Conservation (phyloP, 2,113 vertebrate species). For the Larimichthys crocea region DNA sequence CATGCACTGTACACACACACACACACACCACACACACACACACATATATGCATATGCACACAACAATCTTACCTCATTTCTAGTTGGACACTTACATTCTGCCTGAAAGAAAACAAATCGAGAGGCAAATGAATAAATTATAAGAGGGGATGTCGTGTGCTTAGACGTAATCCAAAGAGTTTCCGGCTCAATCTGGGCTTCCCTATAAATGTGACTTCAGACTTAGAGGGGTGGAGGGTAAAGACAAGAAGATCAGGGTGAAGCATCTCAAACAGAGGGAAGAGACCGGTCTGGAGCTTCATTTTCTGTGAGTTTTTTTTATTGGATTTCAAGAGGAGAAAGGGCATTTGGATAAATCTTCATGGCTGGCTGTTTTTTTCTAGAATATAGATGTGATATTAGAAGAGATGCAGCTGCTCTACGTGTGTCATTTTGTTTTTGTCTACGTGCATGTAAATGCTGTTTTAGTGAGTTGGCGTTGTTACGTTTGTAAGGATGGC, state of each 20-base stretch:
- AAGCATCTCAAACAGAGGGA: conserved; percentile 32
- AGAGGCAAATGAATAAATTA: conserved; percentile 60
- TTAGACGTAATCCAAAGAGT: conserved; percentile 75
- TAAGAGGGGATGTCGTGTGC: conserved; percentile 63
- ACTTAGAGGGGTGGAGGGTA: conserved; percentile 27
- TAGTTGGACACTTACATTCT: conserved; percentile 57
- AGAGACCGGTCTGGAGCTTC: conserved; percentile 20
- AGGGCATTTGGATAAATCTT: background rate
- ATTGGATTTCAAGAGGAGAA: conserved; percentile 9
- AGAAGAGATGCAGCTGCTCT: background rate
- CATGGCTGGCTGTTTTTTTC: background rate
- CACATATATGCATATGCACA: conserved; percentile 36
- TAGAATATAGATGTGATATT: background rate
- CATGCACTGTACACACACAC: conserved; percentile 26
- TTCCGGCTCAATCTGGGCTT: conserved; percentile 75
- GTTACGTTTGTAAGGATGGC: background rate
- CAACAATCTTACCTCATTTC: conserved; percentile 59
- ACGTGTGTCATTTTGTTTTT: background rate
- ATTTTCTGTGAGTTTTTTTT: conserved; percentile 45
- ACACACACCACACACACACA: conserved; percentile 28
- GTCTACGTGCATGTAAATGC: background rate
- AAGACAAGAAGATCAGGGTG: conserved; percentile 52
- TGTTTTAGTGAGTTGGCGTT: background rate
- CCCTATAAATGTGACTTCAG: conserved; percentile 77
- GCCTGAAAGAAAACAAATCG: conserved; percentile 52